Conservation (phyloP, 2,113 vertebrate genomes). For the Rhadina sibilatrix region DNA sequence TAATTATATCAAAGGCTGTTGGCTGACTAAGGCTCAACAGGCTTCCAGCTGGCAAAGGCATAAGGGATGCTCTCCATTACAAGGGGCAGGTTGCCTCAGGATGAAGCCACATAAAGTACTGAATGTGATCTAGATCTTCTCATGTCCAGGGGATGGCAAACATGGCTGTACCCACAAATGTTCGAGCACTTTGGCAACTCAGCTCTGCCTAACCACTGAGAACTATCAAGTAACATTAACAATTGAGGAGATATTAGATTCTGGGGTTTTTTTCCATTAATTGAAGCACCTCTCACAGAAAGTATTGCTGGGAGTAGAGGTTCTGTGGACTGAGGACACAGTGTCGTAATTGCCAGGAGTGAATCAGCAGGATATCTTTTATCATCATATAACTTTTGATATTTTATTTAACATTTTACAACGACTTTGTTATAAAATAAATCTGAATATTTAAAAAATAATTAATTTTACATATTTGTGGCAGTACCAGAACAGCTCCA, state of each 20-base stretch:
- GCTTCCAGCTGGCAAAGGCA: conserved; percentile 35
- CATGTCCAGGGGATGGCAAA: neutral
- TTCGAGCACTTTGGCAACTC: neutral
- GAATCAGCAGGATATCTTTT: neutral
- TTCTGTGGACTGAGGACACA: neutral
- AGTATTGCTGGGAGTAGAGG: neutral
- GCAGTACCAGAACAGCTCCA: neutral
- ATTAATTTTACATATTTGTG: neutral
- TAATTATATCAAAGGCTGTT: conserved; percentile 36
- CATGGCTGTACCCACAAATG: fast-evolving
- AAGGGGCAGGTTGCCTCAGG: neutral
- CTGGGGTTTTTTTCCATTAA: neutral
- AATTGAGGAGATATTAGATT: neutral
- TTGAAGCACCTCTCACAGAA: neutral
- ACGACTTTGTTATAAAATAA: neutral
- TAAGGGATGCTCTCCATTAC: neutral
- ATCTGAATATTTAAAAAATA: neutral
- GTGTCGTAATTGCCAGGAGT: fast-evolving
- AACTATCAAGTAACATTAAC: neutral
- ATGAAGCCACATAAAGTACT: neutral
- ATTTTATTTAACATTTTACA: neutral
- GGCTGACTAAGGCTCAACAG: neutral
- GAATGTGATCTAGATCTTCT: neutral
- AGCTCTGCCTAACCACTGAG: neutral
- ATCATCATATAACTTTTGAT: neutral